These are phyloP conservation scores for Rhabdomys dilectus DNA, from an alignment of 2,113 vertebrate genomes.

Conservation along the genomic window DNA sequence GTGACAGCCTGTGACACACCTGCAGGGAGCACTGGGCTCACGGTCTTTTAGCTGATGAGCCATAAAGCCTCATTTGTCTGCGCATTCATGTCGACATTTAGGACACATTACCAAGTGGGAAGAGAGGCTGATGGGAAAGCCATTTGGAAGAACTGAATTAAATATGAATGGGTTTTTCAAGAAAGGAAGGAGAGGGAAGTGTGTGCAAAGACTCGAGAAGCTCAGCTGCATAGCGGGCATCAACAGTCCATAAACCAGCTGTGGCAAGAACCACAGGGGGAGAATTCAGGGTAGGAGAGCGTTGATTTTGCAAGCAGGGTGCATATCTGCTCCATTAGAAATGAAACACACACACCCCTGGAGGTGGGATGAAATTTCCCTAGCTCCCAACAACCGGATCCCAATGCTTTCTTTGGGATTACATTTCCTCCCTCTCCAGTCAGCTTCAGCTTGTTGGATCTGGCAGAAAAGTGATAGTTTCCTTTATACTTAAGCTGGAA, in stretches of 20 bases:
- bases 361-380: neutral
- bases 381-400: neutral
- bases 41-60: neutral
- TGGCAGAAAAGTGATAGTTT: neutral
- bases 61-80: constrained; percentile 16
- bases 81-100: neutral
- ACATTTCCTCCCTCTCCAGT: neutral
- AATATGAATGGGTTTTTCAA: constrained; percentile 40
- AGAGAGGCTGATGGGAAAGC: constrained; percentile 6
- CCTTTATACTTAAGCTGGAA: neutral
- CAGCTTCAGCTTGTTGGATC: neutral
- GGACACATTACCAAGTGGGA: neutral
- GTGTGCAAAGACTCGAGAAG: neutral
- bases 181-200: neutral
- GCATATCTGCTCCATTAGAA: neutral
- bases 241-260: constrained; percentile 14
- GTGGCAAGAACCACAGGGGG: neutral
- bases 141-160: constrained; percentile 58
- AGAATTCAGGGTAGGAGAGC: neutral
- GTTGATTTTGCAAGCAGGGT: neutral
- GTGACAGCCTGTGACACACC: neutral
- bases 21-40: neutral
- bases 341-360: neutral
- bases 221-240: neutral
- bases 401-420: neutral